These are phyloP conservation scores for Rugalucina vietnamica DNA, from an alignment of 2,888 invertebrate species.

Conservation along the genomic window DNA sequence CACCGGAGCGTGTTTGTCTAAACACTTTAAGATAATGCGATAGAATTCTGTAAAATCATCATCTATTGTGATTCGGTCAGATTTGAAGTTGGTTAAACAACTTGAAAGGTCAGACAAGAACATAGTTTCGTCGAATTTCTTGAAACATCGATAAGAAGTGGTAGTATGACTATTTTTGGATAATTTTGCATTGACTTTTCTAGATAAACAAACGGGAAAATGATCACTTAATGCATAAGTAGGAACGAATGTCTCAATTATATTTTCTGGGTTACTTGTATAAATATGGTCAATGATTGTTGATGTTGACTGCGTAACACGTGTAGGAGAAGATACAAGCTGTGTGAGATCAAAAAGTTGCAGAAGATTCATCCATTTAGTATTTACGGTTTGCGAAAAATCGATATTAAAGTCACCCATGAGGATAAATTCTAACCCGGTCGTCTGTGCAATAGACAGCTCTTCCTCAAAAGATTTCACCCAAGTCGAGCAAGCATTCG, in stretches of 20 bases:
- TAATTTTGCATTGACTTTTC: neutral
- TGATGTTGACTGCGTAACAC: neutral
- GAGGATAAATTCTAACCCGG: neutral
- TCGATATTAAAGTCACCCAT: slow-evolving; percentile 9
- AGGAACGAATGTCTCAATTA: neutral
- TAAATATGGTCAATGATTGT: neutral
- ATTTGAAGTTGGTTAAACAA: no score
- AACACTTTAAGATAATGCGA: no score
- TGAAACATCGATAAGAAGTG: no score
- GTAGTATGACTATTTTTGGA: no score
- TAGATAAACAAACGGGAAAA: neutral
- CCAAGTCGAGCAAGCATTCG: neutral
- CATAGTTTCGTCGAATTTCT: no score
- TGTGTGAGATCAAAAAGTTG: neutral
- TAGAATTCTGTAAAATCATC: no score
- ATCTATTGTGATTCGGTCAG: no score
- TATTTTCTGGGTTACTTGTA: neutral
- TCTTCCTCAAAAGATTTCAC: neutral
- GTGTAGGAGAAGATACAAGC: neutral
- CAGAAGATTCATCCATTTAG: neutral
- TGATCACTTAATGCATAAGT: neutral
- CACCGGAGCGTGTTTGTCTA: no score
- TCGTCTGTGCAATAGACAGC: neutral
- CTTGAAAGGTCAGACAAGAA: no score
- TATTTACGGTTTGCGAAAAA: neutral